phyloP scores from a whole-genome alignment of 1,140 invertebrate species.

The Danaus melanippus region DNA sequence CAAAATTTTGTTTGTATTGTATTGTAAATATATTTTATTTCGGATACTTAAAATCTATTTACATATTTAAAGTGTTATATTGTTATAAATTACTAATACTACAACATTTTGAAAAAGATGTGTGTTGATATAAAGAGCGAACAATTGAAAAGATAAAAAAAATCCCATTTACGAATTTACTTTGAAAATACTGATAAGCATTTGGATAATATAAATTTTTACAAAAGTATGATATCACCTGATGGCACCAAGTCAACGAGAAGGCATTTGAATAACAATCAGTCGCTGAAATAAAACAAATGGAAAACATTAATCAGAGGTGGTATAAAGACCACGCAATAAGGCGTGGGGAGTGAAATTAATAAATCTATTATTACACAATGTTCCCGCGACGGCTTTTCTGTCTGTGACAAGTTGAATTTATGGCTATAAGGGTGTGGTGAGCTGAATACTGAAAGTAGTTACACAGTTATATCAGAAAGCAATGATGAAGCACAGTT shows the following conservation, averaged over 20 bases:
- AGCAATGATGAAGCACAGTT: too few species aligned
- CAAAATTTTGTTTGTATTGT: not conserved
- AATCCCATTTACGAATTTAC: too few species aligned
- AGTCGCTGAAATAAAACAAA: conserved; percentile 9
- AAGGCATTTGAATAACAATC: conserved; percentile 4
- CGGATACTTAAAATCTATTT: too few species aligned
- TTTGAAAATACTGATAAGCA: too few species aligned
- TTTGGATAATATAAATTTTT: too few species aligned
- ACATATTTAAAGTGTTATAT: too few species aligned
- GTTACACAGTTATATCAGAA: not conserved
- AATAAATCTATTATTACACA: conserved; percentile 55
- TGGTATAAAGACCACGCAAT: conserved; percentile 24
- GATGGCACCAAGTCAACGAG: not conserved
- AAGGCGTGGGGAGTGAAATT: conserved; percentile 37
- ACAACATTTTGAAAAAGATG: too few species aligned
- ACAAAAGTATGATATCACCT: too few species aligned
- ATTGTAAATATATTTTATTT: too few species aligned
- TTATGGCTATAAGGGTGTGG: conserved; percentile 39
- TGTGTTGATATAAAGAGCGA: too few species aligned
- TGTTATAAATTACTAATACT: too few species aligned
- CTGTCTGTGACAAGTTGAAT: conserved; percentile 45
- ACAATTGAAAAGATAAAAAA: too few species aligned
- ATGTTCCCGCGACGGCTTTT: conserved; percentile 39
- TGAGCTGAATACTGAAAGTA: conserved; percentile 9
- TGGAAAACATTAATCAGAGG: conserved; percentile 25